Percentiles rank a stretch among this genome's conserved stretches.
phyloP scores from a whole-genome alignment of 2,113 vertebrate species.

The Calyptommatus sinebrachiatus region DNA sequence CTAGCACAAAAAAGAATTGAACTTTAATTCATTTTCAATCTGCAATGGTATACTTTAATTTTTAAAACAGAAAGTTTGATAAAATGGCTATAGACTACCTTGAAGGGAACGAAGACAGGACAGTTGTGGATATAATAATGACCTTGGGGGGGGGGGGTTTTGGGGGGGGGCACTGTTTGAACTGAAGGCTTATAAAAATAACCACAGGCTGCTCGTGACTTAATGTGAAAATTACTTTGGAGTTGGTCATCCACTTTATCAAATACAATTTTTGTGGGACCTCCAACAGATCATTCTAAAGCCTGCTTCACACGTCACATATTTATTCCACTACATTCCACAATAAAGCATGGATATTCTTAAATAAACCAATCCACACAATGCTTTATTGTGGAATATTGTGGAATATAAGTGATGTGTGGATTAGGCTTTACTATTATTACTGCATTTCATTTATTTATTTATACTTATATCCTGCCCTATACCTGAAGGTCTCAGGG shows the following conservation, averaged over 20 bases:
- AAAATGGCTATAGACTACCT: not conserved
- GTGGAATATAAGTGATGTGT: no score
- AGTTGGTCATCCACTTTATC: not conserved
- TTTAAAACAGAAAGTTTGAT: not conserved
- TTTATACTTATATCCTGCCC: no score
- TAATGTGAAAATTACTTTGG: not conserved
- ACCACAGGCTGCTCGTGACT: not conserved
- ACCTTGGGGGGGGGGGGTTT: not conserved
- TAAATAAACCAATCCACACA: no score
- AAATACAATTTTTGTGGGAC: not conserved
- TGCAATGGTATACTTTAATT: not conserved
- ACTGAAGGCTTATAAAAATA: not conserved
- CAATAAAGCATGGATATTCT: no score
- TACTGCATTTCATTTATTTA: no score
- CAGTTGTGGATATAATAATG: not conserved
- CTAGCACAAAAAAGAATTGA: conserved; percentile 68
- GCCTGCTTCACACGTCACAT: no score
- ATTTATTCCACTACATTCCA: no score
- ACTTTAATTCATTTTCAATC: conserved; percentile 43
- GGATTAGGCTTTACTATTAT: no score
- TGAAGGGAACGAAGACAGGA: not conserved
- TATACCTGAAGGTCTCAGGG: no score
- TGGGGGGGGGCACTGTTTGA: not conserved
- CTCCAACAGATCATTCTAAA: not conserved
- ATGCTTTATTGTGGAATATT: no score